Conservation (phyloP, 2,888 invertebrate genomes). For the Hetaerina titia region DNA sequence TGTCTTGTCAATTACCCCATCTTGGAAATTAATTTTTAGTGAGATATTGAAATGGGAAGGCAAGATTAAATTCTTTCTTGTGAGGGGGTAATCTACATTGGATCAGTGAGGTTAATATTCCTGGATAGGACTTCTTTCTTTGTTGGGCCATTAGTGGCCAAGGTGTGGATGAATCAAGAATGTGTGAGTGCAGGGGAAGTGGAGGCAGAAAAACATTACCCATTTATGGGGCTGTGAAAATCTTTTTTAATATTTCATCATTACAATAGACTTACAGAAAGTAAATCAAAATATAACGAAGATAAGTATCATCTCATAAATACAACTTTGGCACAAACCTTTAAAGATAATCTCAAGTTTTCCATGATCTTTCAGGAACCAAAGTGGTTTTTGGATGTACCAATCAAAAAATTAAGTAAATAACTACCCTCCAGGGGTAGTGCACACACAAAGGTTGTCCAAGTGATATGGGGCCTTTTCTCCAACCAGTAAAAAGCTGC, state of each 20-base stretch:
- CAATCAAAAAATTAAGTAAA: background rate
- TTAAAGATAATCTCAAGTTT: background rate
- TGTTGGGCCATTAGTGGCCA: too few species aligned
- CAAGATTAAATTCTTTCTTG: too few species aligned
- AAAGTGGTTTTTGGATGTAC: background rate
- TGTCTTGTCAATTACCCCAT: too few species aligned
- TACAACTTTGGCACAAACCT: slow-evolving; percentile 50
- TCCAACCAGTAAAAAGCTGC: slow-evolving; percentile 54
- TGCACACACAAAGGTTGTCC: background rate
- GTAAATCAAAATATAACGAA: slow-evolving; percentile 54
- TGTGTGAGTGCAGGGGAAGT: too few species aligned
- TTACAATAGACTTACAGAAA: slow-evolving; percentile 40
- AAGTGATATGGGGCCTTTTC: background rate
- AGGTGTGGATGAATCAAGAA: too few species aligned
- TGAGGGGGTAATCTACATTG: too few species aligned
- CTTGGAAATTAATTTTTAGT: too few species aligned
- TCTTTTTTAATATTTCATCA: slow-evolving; percentile 5
- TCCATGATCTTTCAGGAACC: background rate
- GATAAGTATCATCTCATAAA: slow-evolving; percentile 42
- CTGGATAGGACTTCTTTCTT: too few species aligned
- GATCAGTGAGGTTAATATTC: too few species aligned
- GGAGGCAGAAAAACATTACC: background rate
- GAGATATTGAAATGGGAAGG: too few species aligned
- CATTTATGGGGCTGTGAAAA: slow-evolving; percentile 48
- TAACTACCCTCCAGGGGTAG: slow-evolving; percentile 10